These are phyloP conservation scores for Poeciliopsis turneri DNA, from an alignment of 2,797 vertebrate species.

Conservation along the genomic window DNA sequence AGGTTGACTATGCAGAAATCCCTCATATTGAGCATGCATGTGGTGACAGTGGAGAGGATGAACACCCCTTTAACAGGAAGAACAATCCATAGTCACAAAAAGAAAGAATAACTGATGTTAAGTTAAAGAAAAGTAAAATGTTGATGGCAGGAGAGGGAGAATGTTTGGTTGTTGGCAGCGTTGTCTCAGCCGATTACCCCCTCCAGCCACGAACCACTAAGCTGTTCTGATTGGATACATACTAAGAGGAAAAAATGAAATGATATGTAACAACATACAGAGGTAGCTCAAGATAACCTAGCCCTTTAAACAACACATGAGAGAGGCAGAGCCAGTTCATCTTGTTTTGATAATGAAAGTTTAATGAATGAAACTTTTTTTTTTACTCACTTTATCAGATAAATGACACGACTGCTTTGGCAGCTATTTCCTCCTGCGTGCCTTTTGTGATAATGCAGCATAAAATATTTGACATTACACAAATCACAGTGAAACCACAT, in stretches of 20 bases:
- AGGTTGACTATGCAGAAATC: not conserved
- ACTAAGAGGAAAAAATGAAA: not conserved
- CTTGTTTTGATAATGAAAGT: conserved; percentile 2
- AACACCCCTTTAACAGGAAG: not conserved
- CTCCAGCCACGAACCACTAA: not conserved
- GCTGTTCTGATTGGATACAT: not conserved
- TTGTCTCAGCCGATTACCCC: not conserved
- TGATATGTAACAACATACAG: not conserved
- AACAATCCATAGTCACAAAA: not conserved
- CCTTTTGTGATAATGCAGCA: conserved; percentile 12
- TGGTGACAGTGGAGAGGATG: not conserved
- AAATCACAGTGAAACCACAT: not conserved
- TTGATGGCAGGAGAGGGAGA: not conserved
- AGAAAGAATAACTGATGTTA: not conserved
- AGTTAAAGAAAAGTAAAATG: not conserved
- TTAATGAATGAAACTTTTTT: not conserved
- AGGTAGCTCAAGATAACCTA: not conserved
- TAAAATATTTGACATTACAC: not conserved
- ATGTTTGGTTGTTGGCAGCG: not conserved
- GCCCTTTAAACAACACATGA: not conserved
- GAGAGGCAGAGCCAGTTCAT: not conserved
- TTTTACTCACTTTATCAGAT: conserved; percentile 1
- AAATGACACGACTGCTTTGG: not conserved
- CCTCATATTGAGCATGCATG: not conserved
- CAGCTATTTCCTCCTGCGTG: not conserved